Percentiles rank a stretch among this genome's conserved stretches.
Evolutionary conservation across 1,140 invertebrate species (phyloP).

Genomic region (silkworm (Bombyx mori)): ASM3026992v2 NC_085127.1:13893001-13893500

Average conservation of each 20-base stretch:
- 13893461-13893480: too few relatives aligned
- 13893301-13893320: too few relatives aligned
- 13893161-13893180: constrained; percentile 32
- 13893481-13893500: too few relatives aligned
- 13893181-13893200: constrained; percentile 38
- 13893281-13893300: constrained; percentile 33
- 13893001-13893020: too few relatives aligned
- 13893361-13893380: too few relatives aligned
- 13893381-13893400: too few relatives aligned
- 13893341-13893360: too few relatives aligned
- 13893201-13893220: constrained; percentile 28
- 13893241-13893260: constrained; percentile 27
- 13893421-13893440: too few relatives aligned
- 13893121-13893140: constrained; percentile 27
- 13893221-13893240: constrained; percentile 56
- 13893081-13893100: constrained; percentile 39
- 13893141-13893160: constrained; percentile 33
- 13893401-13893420: too few relatives aligned
- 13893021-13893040: too few relatives aligned
- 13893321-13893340: too few relatives aligned
- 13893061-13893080: constrained; percentile 30
- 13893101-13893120: constrained; percentile 33
- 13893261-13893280: constrained; percentile 58
- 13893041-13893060: neutral
- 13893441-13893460: too few relatives aligned